Evolutionary conservation across 1,140 invertebrate species (phyloP).

Genomic region (Aleiodes sp.): DNA sequence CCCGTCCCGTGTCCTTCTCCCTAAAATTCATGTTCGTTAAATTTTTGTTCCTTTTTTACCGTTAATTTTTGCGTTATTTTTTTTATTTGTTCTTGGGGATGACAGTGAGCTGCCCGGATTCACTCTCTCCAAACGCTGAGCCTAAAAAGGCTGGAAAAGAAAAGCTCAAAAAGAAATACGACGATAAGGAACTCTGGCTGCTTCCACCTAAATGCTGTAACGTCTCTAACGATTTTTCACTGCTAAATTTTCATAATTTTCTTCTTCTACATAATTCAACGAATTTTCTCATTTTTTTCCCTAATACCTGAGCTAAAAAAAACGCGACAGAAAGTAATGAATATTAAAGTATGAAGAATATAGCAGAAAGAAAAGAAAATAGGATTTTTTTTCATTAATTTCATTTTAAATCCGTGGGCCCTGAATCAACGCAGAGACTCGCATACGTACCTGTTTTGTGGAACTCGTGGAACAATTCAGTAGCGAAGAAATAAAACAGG

Average conservation of each 20-base stretch:
- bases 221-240: slow-evolving; percentile 45
- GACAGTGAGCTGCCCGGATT: slow-evolving; percentile 38
- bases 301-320: slow-evolving; percentile 24
- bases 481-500: too few relatives aligned
- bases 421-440: not conserved
- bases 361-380: not conserved
- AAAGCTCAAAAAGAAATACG: slow-evolving; percentile 32
- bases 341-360: not conserved
- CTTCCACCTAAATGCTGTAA: slow-evolving; percentile 60
- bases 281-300: not conserved
- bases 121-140: slow-evolving; percentile 56
- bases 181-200: slow-evolving; percentile 43
- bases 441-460: not conserved
- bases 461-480: not conserved
- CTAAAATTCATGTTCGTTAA: slow-evolving; percentile 26
- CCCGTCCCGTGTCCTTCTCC: slow-evolving; percentile 24
- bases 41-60: slow-evolving; percentile 16
- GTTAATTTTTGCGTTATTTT: slow-evolving; percentile 5
- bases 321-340: not conserved
- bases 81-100: slow-evolving; percentile 20
- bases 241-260: slow-evolving; percentile 12
- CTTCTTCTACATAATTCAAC: not conserved
- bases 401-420: slow-evolving; percentile 23
- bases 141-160: slow-evolving; percentile 64
- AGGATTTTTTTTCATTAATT: not conserved